Evolutionary conservation across 2,113 vertebrate genomes (phyloP).

Genomic region (Labeo catla): DNA sequence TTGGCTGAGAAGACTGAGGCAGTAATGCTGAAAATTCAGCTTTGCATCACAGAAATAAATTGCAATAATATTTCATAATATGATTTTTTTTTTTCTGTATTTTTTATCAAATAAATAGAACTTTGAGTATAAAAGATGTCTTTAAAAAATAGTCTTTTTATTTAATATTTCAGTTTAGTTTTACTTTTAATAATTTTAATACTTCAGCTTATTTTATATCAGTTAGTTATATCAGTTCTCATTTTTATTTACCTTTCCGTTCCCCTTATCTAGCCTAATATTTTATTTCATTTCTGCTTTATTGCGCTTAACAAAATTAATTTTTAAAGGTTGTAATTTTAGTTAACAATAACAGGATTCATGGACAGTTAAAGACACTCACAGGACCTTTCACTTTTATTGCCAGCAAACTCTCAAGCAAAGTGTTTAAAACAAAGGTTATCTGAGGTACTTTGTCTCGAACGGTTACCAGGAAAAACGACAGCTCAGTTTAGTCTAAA

Average conservation of each 20-base stretch:
- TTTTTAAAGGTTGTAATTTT: not conserved
- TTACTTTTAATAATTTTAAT: not conserved
- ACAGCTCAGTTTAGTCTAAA: slow-evolving; percentile 74
- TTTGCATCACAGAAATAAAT: too few species aligned
- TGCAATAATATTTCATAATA: too few species aligned
- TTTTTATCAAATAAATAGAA: too few species aligned
- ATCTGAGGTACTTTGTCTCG: slow-evolving; percentile 65
- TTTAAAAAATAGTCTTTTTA: too few species aligned
- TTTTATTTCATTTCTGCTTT: not conserved
- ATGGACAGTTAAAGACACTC: not conserved
- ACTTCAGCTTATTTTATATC: not conserved
- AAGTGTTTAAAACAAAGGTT: slow-evolving; percentile 65
- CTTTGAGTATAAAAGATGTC: too few species aligned
- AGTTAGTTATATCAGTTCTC: not conserved
- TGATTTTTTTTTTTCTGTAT: too few species aligned
- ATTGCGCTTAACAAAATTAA: not conserved
- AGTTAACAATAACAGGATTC: not conserved
- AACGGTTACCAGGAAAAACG: slow-evolving; percentile 69
- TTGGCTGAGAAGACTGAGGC: too few species aligned
- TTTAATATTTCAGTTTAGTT: too few species aligned
- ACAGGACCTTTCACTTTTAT: not conserved
- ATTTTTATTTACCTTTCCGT: not conserved
- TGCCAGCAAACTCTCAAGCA: slow-evolving; percentile 11
- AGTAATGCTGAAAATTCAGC: too few species aligned
- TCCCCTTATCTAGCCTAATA: not conserved